phyloP scores from a whole-genome alignment of 2,113 vertebrate genomes.

The Hemiprocne comata region DNA sequence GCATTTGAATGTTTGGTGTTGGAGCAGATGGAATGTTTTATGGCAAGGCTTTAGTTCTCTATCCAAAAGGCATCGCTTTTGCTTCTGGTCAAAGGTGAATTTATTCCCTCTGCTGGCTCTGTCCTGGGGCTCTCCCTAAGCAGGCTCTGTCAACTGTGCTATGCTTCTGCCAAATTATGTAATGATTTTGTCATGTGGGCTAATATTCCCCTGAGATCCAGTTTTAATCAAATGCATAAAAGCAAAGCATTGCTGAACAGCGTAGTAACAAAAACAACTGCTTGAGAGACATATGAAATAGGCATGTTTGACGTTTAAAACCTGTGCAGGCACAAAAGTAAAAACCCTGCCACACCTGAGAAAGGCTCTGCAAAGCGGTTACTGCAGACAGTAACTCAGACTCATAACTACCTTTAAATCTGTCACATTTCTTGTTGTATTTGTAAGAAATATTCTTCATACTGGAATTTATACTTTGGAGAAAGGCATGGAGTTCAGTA shows the following conservation, averaged over 20 bases:
- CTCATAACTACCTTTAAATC: background rate
- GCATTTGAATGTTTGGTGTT: background rate
- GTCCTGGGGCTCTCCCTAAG: slow-evolving; percentile 57
- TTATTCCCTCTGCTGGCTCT: slow-evolving; percentile 65
- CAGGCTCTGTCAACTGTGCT: slow-evolving; percentile 55
- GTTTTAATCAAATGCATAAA: slow-evolving; percentile 63
- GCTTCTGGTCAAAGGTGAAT: slow-evolving; percentile 66
- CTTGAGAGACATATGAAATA: background rate
- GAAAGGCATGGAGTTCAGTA: background rate
- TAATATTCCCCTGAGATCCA: slow-evolving; percentile 29
- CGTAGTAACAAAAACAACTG: background rate
- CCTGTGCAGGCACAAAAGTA: background rate
- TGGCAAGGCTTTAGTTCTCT: slow-evolving; percentile 6
- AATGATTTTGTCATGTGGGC: slow-evolving; percentile 64
- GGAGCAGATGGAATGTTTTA: slow-evolving; percentile 60
- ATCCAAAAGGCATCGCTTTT: slow-evolving; percentile 52
- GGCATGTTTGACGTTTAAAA: background rate
- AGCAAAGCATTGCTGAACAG: background rate
- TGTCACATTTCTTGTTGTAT: rapidly evolving
- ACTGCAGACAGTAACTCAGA: background rate
- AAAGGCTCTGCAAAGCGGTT: background rate
- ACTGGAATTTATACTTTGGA: background rate
- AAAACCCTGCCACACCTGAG: background rate
- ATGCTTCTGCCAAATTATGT: slow-evolving; percentile 60
- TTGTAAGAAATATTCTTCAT: background rate